phyloP scores from a whole-genome alignment of 92 coral and sea anemone species.

The Pocillopora meandrina region DNA sequence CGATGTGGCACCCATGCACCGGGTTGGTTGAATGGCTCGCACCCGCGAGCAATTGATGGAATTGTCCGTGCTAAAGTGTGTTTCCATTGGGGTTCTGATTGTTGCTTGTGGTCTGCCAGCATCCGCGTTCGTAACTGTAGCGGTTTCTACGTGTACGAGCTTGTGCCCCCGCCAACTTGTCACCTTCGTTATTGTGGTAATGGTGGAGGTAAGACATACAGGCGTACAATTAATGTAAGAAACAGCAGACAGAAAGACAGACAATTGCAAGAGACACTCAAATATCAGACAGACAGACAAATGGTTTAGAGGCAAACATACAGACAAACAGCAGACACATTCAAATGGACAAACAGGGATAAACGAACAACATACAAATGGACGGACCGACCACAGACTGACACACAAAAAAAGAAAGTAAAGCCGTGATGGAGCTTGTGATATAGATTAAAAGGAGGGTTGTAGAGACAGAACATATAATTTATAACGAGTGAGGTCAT shows the following conservation, averaged over 20 bases:
- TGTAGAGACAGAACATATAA: not conserved
- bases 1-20: conserved; percentile 41
- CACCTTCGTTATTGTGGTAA: conserved; percentile 25
- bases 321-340: not conserved
- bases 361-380: not conserved
- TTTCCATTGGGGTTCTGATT: conserved; percentile 6
- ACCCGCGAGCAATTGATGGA: conserved; percentile 51
- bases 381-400: not conserved
- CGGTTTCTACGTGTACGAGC: conserved; percentile 58
- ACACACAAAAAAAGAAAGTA: not conserved
- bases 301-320: not conserved
- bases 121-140: conserved; percentile 62
- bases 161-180: not conserved
- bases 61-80: conserved; percentile 40
- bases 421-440: not conserved
- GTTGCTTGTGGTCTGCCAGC: conserved; percentile 13
- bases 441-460: not conserved
- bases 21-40: conserved; percentile 51
- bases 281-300: not conserved
- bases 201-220: conserved; percentile 2
- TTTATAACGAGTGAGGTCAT: not conserved
- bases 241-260: not conserved
- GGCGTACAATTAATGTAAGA: too few relatives aligned
- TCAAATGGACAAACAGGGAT: not conserved
- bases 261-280: not conserved